Conservation (phyloP, 2,888 invertebrate species). For the Eutolmus rufibarbis region DNA sequence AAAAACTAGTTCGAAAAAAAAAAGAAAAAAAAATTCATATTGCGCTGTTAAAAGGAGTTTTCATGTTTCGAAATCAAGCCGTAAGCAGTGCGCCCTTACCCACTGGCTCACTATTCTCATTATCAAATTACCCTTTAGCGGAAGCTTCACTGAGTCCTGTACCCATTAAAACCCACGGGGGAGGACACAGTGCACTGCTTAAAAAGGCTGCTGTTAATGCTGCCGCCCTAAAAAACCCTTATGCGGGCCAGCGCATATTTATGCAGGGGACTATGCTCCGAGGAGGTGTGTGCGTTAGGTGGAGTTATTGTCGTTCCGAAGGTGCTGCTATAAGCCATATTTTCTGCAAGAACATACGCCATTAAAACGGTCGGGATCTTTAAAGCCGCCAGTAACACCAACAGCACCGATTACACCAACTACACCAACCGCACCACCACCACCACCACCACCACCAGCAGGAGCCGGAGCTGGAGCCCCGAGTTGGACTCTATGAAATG, state of each 20-base stretch:
- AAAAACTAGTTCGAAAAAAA: neutral
- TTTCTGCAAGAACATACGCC: slow-evolving; percentile 26
- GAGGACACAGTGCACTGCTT: slow-evolving; percentile 1
- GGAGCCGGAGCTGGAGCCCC: neutral
- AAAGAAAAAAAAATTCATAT: neutral
- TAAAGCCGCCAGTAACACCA: neutral
- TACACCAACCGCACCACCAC: neutral
- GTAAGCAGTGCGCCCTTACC: neutral
- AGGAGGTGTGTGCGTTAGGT: neutral
- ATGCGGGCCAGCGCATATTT: neutral
- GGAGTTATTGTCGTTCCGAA: slow-evolving; percentile 14
- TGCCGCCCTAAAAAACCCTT: slow-evolving; percentile 2
- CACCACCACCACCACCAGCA: neutral
- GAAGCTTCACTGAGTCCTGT: neutral
- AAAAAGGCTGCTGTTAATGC: neutral
- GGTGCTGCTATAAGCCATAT: slow-evolving; percentile 25
- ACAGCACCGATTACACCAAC: neutral
- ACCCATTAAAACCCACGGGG: neutral
- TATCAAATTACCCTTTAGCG: neutral
- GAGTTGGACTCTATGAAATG: neutral
- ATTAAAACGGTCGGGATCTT: neutral
- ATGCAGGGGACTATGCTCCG: neutral
- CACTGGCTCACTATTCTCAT: neutral
- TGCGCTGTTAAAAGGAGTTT: neutral
- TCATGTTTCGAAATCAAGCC: neutral